These are phyloP conservation scores for Brachycybe producta DNA, from an alignment of 2,888 invertebrate species.

Conservation along the genomic window DNA sequence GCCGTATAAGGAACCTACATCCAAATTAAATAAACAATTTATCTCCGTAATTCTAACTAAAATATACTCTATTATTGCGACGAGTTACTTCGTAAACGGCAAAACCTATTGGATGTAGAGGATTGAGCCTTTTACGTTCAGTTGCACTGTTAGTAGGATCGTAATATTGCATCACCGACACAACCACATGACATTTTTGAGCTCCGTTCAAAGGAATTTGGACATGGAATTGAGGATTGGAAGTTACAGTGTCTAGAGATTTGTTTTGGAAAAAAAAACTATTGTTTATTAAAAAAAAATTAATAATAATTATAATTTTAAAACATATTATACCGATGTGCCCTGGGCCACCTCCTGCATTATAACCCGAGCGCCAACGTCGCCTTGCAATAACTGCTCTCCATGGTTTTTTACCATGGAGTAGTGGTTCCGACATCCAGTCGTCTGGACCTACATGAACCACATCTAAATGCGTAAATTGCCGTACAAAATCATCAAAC, in stretches of 20 bases:
- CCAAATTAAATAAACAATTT: background rate
- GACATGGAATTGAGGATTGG: constrained; percentile 57
- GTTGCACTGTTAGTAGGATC: constrained; percentile 32
- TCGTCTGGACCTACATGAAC: constrained; percentile 65
- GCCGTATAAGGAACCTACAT: constrained; percentile 43
- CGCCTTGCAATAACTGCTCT: constrained; percentile 53
- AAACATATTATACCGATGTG: constrained; percentile 37
- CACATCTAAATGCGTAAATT: constrained; percentile 53
- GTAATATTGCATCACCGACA: constrained; percentile 55
- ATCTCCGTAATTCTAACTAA: background rate
- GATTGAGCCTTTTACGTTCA: constrained; percentile 36
- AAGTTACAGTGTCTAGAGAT: constrained; percentile 46
- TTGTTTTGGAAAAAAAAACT: background rate
- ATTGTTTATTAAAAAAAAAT: background rate
- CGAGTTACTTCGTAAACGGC: constrained; percentile 49
- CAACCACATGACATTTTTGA: constrained; percentile 57
- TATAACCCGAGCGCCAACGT: constrained; percentile 53
- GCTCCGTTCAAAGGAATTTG: constrained; percentile 49
- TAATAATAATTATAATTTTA: background rate
- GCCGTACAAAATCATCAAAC: constrained; percentile 51
- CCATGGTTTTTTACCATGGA: constrained; percentile 55
- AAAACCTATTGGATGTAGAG: constrained; percentile 51
- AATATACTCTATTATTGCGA: background rate
- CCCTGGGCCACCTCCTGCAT: constrained; percentile 55
- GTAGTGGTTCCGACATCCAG: constrained; percentile 53